Evolutionary conservation across 1,140 invertebrate genomes (phyloP).

Genomic region (Leptopilina boulardi): DNA sequence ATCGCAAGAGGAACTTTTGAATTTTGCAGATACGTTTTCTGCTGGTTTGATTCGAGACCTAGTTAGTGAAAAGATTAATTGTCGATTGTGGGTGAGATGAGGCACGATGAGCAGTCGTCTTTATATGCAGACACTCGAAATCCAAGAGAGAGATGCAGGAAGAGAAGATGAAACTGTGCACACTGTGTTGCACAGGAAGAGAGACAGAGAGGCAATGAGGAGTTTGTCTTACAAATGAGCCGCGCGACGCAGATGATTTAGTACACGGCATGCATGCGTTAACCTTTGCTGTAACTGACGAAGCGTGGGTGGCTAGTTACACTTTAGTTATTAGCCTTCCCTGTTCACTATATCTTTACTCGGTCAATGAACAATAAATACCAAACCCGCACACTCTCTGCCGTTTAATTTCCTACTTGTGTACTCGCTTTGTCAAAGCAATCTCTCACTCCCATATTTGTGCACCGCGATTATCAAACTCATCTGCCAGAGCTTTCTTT

Average conservation of each 20-base stretch:
- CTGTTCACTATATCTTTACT: conserved; percentile 39
- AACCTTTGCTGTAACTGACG: conserved; percentile 64
- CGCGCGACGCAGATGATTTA: conserved; percentile 74
- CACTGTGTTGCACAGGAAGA: conserved; percentile 37
- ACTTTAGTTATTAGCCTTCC: conserved; percentile 63
- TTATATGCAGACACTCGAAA: conserved; percentile 40
- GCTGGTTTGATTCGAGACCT: conserved; percentile 52
- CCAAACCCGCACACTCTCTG: conserved; percentile 9
- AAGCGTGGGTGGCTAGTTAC: conserved; percentile 63
- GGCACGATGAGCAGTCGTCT: conserved; percentile 56
- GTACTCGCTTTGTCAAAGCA: not conserved
- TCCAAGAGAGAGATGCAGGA: conserved; percentile 3
- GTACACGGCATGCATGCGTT: conserved; percentile 57
- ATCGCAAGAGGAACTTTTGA: not conserved
- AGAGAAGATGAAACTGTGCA: not conserved
- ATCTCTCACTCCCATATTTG: not conserved
- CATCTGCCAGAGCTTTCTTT: not conserved
- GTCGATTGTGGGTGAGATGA: conserved; percentile 68
- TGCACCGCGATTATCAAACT: conserved; percentile 8
- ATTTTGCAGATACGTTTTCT: not conserved
- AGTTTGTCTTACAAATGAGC: conserved; percentile 76
- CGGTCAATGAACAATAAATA: conserved; percentile 57
- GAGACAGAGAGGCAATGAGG: conserved; percentile 41
- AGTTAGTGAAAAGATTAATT: conserved; percentile 69
- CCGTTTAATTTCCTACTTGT: conserved; percentile 19